Evolutionary conservation across 1,140 invertebrate species (phyloP).

Genomic region (Scylla paramamosain): DNA sequence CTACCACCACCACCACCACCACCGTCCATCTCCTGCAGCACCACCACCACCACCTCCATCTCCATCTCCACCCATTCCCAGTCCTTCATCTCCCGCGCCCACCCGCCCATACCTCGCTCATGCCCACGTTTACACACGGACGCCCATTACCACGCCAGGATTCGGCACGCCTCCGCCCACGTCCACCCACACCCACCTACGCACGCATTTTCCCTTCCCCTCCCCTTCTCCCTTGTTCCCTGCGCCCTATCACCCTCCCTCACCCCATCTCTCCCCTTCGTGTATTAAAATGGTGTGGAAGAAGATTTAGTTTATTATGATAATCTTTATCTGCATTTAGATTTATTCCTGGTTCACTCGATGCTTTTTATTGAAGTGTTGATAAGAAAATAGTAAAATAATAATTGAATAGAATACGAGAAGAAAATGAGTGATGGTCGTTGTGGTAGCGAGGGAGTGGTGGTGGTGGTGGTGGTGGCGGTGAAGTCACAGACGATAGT

Average conservation of each 20-base stretch:
- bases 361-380: too few relatives aligned
- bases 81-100: not conserved
- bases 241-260: not conserved
- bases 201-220: not conserved
- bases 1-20: too few relatives aligned
- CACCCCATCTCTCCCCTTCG: not conserved
- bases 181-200: not conserved
- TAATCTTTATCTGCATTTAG: not conserved
- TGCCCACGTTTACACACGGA: constrained; percentile 15
- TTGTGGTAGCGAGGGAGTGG: too few relatives aligned
- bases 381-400: too few relatives aligned
- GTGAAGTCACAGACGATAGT: too few relatives aligned
- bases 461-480: too few relatives aligned
- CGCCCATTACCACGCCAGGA: not conserved
- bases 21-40: not conserved
- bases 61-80: too few relatives aligned
- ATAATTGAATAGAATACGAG: too few relatives aligned
- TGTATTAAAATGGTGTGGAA: too few relatives aligned
- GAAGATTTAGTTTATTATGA: not conserved
- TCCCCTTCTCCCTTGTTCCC: not conserved
- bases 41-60: too few relatives aligned
- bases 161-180: not conserved
- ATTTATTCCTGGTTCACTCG: not conserved
- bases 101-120: not conserved
- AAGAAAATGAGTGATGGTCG: too few relatives aligned